Base-by-base conservation (phyloP, 2,113 vertebrate genomes). In the Lontra canadensis region DNA sequence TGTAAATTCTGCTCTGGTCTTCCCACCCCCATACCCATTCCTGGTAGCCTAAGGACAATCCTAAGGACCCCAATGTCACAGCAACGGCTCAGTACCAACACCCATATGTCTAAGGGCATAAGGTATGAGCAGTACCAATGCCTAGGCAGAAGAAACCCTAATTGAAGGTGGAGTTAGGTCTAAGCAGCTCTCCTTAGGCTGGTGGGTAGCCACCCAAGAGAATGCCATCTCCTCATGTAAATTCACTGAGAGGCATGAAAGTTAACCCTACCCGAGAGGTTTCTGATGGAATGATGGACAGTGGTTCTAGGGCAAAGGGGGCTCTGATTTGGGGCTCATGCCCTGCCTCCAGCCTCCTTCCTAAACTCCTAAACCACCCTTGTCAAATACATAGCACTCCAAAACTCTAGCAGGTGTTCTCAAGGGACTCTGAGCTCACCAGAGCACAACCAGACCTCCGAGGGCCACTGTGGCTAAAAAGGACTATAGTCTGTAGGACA, bases 191-290 rank as follows among this genome's bases (percentile, higher is more conserved):
- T 39, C n/a, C 44, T 47, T 17, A 52, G 69, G 9, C 21, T 65
- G 14, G 29, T 1, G 18, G 61, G 11, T 1, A 31, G 29, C 17
- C 11, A 4, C 39, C 34, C 80, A 39, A 49, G 71, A 59, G 36
- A 42, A 25, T 17, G 52, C 36, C 2, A 0, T 7, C 17, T 36
- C 21, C 36, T 9, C 1, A 0, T 39, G 42, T 36, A n/a, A 2
- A 49, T 34, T 88, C 36, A 13, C 39, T 20, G 2, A 11, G 3
- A 85, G 31, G 39, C 26, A 6, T 71, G 59, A 12, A 78, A 49
- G 78, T 76, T 63, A 57, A 85, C 25, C 20, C 1, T 31, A n/a
- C 26, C 82, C n/a, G 18, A 84, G 61, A 76, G 44, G 21, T 87
- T 79, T 71, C 65, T 42, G 14, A 17, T n/a, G 31, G 17, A 8